A percentile compares a stretch with the other conserved stretches of the same genome.
Evolutionary conservation across 2,797 vertebrate genomes (phyloP).

Genomic region (Thunnus albacares): DNA sequence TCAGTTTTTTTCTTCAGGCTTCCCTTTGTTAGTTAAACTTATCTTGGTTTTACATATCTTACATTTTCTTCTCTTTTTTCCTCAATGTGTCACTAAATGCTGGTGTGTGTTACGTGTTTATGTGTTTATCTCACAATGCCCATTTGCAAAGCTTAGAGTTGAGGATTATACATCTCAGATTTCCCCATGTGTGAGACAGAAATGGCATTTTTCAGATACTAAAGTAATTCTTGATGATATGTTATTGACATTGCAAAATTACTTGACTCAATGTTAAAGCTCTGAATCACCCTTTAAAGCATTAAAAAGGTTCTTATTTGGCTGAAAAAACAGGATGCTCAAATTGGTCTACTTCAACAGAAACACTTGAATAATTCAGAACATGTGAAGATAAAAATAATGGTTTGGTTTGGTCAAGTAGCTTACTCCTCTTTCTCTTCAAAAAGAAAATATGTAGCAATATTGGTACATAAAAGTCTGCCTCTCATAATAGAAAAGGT

Average conservation of each 20-base stretch:
- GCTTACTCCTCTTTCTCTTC: not conserved
- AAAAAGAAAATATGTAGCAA: not conserved
- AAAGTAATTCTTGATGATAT: not conserved
- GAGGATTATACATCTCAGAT: not conserved
- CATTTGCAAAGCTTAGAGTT: not conserved
- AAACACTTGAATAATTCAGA: not conserved
- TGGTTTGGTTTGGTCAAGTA: not conserved
- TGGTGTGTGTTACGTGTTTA: not conserved
- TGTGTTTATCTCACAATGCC: not conserved
- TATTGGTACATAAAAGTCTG: not conserved
- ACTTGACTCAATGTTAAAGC: not conserved
- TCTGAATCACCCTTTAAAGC: not conserved
- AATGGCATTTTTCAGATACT: too few relatives aligned
- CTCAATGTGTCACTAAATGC: not conserved
- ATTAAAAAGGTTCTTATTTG: not conserved
- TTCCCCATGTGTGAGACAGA: not conserved
- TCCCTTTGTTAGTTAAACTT: not conserved
- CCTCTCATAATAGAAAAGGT: not conserved
- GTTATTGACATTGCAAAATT: not conserved
- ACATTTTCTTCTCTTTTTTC: not conserved
- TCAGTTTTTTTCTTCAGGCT: not conserved
- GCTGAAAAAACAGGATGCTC: not conserved
- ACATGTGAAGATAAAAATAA: not conserved
- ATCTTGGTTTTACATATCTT: not conserved
- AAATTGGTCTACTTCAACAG: not conserved